Evolutionary conservation across 2,888 invertebrate genomes (phyloP).

Genomic region (Palloptera scutellata): DNA sequence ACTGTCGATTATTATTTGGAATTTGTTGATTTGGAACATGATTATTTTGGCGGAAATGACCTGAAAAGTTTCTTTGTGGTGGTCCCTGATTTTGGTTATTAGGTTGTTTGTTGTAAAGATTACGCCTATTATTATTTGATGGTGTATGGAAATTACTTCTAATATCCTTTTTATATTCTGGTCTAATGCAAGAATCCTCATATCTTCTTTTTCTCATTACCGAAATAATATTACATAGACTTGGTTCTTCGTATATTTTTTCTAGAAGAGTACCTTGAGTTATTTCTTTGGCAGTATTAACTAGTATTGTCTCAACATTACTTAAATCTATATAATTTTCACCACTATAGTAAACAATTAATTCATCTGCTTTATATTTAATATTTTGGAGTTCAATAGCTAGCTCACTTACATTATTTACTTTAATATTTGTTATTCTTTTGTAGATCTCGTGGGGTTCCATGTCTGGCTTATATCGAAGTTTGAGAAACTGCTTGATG

Average conservation of each 20-base stretch:
- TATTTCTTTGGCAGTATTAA: conserved; percentile 27
- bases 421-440: neutral
- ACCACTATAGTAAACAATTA: conserved; percentile 7
- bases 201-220: conserved; percentile 4
- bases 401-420: neutral
- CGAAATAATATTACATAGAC: conserved; percentile 10
- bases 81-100: no score
- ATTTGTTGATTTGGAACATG: no score
- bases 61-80: no score
- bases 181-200: neutral
- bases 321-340: conserved; percentile 11
- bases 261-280: conserved; percentile 25
- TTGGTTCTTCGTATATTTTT: conserved; percentile 23
- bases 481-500: conserved; percentile 17
- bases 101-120: no score
- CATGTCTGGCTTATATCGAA: conserved; percentile 1
- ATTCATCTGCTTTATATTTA: no score
- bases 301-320: conserved; percentile 11
- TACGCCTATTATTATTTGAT: neutral
- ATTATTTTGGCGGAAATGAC: no score
- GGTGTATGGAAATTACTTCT: neutral
- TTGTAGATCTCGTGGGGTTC: neutral
- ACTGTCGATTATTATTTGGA: no score
- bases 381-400: neutral
- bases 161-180: neutral